phyloP scores from a whole-genome alignment of 2,888 invertebrate species.

The Crepidodera aurea region DNA sequence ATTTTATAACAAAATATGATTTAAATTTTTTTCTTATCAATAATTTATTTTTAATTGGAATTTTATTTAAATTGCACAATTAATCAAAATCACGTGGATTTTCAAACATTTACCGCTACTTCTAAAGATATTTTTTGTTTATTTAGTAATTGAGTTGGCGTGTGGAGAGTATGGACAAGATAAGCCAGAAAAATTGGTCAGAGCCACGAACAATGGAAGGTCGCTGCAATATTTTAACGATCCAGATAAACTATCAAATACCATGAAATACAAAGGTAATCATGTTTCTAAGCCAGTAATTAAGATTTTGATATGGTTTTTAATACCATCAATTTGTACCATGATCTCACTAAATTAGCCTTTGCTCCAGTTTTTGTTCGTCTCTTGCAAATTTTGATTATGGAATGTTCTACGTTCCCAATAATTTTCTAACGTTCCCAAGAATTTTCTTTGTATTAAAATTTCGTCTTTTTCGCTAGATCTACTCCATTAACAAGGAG shows the following conservation, averaged over 20 bases:
- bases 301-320: too few relatives aligned
- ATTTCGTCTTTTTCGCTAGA: too few relatives aligned
- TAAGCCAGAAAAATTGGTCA: constrained; percentile 72
- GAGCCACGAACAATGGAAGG: constrained; percentile 75
- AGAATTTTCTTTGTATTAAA: too few relatives aligned
- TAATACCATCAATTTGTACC: too few relatives aligned
- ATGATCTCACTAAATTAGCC: too few relatives aligned
- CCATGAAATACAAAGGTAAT: constrained; percentile 18
- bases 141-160: constrained; percentile 88
- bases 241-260: constrained; percentile 50
- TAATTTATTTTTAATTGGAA: background rate
- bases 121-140: too few relatives aligned
- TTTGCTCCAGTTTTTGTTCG: too few relatives aligned
- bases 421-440: too few relatives aligned
- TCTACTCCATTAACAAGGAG: too few relatives aligned
- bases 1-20: background rate
- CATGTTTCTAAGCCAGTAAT: too few relatives aligned
- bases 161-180: constrained; percentile 91
- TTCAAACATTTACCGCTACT: background rate
- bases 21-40: background rate
- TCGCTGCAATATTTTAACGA: constrained; percentile 74
- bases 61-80: background rate
- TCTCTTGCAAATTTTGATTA: too few relatives aligned
- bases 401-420: too few relatives aligned
- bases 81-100: background rate